Evolutionary conservation across 1,140 invertebrate genomes (phyloP), one percentile per base, ranked within the genome.

Genomic region (Penaeus indicus): DNA sequence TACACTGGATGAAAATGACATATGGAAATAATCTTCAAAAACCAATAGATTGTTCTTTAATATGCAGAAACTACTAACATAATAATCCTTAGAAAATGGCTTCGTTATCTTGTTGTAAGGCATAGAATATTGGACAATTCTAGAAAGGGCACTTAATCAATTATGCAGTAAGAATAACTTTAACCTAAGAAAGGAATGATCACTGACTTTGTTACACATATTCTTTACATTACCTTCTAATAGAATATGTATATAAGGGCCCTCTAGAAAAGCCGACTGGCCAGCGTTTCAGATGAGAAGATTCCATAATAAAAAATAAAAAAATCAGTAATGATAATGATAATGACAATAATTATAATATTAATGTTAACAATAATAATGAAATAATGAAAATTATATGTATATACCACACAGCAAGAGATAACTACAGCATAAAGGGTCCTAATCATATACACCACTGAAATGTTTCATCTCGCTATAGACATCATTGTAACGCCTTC

Each of bases 31-130:
- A 77, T 77, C 84, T 86, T 78, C 84, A 86, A 77, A 85, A 86
- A 86, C 84, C 84, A 86, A 86, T 86, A 77, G 84, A 86, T 79
- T 86, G 84, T 79, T 86, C 84, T 54, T 60, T 78, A 77, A 79
- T 75, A 69, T 75, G 63, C 38, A 77, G 86, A 88, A 88, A 88
- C 86, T 88, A 88, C 79, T 81, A 88, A 77, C 79, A 75, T 54
- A 88, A 83, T 83, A 88, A 83, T 82, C 67, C 79, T 87, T 81
- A 82, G 61, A 88, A 88, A 88, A 88, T 82, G 86, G 79, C 86
- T 88, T 88, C 86, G 86, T 88, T 88, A 83, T 88, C 80, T 83
- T 88, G 79, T 88, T 88, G 86, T 88, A 88, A 88, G 86, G 86
- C 86, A 88, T 69, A 83, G 86, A 88, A 82, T 88, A 61, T 88